Percentiles rank a stretch among this genome's conserved stretches.
These are phyloP conservation scores for Crotophaga sulcirostris DNA, from an alignment of 2,113 vertebrate species.

Conservation along the genomic window DNA sequence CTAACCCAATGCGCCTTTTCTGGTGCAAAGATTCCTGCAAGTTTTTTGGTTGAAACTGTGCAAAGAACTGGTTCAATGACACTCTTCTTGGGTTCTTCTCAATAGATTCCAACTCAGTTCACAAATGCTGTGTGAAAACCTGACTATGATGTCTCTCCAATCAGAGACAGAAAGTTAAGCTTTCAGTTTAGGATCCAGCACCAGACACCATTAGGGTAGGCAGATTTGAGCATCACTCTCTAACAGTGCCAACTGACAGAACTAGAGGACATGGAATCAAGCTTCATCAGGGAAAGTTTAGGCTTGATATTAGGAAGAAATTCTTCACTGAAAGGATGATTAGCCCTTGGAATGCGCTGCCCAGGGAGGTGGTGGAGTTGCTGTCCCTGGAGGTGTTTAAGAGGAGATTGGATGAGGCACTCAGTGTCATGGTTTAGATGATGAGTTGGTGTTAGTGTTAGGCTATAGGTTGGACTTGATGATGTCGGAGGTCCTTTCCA, in stretches of 20 bases:
- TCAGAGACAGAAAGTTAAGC: background rate
- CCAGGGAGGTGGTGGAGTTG: too few species aligned
- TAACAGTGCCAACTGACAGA: background rate
- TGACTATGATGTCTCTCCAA: background rate
- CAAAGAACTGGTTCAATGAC: background rate
- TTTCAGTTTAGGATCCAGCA: background rate
- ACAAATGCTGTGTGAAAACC: background rate
- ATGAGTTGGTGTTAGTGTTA: too few species aligned
- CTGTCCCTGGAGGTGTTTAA: too few species aligned
- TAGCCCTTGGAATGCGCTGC: too few species aligned
- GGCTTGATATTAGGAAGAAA: too few species aligned
- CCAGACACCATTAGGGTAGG: background rate
- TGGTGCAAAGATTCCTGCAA: background rate
- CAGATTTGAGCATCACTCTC: background rate
- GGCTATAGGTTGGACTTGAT: too few species aligned
- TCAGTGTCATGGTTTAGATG: too few species aligned
- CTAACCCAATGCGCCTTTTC: background rate
- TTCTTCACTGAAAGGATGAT: too few species aligned
- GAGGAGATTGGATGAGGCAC: too few species aligned
- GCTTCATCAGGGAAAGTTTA: too few species aligned
- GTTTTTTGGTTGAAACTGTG: background rate
- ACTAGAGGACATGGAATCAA: too few species aligned
- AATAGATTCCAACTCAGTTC: background rate
- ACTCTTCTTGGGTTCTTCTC: background rate
- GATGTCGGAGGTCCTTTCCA: too few species aligned